Evolutionary conservation across 2,888 invertebrate genomes (phyloP).

Genomic region (Syrphus vitripennis): DNA sequence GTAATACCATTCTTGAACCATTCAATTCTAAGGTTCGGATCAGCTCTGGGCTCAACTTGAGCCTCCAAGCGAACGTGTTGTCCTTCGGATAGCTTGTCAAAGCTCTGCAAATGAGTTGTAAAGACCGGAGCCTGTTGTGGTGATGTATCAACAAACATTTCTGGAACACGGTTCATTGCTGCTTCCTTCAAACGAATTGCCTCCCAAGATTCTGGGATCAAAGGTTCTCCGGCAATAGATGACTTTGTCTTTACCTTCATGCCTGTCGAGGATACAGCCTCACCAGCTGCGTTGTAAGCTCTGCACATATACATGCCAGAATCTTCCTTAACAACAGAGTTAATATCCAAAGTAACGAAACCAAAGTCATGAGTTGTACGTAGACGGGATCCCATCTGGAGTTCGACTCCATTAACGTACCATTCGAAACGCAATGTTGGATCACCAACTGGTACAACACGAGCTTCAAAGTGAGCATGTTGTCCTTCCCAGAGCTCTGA

Average conservation of each 20-base stretch:
- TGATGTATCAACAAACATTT: constrained; percentile 92
- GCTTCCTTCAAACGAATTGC: constrained; percentile 95
- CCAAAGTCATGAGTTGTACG: constrained; percentile 97
- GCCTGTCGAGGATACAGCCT: constrained; percentile 95
- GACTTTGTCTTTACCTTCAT: constrained; percentile 93
- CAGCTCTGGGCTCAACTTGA: constrained; percentile 94
- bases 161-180: constrained; percentile 93
- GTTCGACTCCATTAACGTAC: constrained; percentile 96
- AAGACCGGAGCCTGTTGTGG: constrained; percentile 97
- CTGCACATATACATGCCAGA: constrained; percentile 97
- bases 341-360: constrained; percentile 95
- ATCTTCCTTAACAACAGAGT: constrained; percentile 93
- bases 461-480: constrained; percentile 94
- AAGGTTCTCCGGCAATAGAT: constrained; percentile 90
- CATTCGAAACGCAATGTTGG: constrained; percentile 95
- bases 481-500: constrained; percentile 96
- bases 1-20: constrained; percentile 96
- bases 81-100: constrained; percentile 91
- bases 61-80: constrained; percentile 94
- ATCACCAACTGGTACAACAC: constrained; percentile 96
- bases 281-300: constrained; percentile 96
- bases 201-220: constrained; percentile 96
- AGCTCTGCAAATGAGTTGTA: constrained; percentile 93
- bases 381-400: constrained; percentile 95
- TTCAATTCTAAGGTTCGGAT: constrained; percentile 92